Base-by-base conservation (phyloP, 2,888 invertebrate species). In the Glyphotaelius pellucidus region DNA sequence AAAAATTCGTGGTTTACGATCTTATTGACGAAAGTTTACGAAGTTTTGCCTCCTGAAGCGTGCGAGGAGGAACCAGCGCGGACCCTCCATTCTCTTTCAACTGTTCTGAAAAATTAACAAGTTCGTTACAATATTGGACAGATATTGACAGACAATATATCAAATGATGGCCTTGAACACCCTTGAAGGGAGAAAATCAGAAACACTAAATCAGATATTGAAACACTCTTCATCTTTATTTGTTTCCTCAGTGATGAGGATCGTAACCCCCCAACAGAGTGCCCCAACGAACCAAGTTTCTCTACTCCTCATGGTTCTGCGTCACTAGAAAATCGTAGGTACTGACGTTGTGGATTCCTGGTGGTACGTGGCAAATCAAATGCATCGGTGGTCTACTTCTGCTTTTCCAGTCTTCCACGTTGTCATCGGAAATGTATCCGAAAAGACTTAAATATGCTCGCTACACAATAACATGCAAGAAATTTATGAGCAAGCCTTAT, bases 251-350 rank as follows among this genome's bases (percentile, higher is more conserved):
- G 94, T 94, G 9, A 96, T 90, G 67, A 19, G 5, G 90, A 96
- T 89, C 0, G 95, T 95, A 80, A 96, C 95, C 90, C 96, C 96
- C 93, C 96, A 94, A 7, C 19, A 67, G 15, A 67, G 4, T 25
- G 25, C 67, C 25, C 19, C 25, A 19, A 67, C 25, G 67, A 67
- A 67, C 5, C 5, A 67, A 52, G 52, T 52, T 52, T 11, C 19
- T 52, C 67, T 1, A 25, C 1, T 67, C 25, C 67, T 3, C 25
- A 67, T 3, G 19, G 25, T 4, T 25, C 7, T 67, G 7, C 19
- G 3, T 4, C 25, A 19, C 67, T 7, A 25, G 1, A 25, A 7
- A 67, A 67, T 19, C 15, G 11, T 15, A 15, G 52, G 2, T 2
- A 12, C 11, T 15, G 2, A 52, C 15, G 52, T 52, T 52, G 15